Evolutionary conservation across 2,113 vertebrate species (phyloP), one percentile per base, ranked within the genome.

Genomic region (Gopherus flavomarginatus): DNA sequence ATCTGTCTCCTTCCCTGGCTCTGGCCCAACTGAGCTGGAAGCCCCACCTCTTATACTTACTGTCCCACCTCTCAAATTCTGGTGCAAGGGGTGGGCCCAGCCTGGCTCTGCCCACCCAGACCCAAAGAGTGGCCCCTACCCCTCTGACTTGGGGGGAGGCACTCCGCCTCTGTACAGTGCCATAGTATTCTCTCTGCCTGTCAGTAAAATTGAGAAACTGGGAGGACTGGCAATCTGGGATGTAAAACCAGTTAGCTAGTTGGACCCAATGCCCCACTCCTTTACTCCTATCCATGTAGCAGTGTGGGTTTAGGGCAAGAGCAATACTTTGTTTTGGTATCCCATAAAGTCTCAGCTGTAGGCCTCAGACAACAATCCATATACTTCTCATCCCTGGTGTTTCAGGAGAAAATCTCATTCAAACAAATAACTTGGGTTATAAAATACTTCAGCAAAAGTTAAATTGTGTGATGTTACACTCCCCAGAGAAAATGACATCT

Each of bases 281-380:
- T 75, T 44, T 44, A 77, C 24, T 44, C 38, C 38, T 44, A 12
- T 11, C 72, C 5, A 6, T 38, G 6, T 24, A n/a, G 72, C 21
- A 42, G 69, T 42, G 72, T 24, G 72, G 38, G 72, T 42, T 26
- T 75, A 50, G 44, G n/a, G 56, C 27, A 57, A n/a, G 50, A 1
- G 5, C 1, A 2, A 81, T 2, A 11, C 53, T 49, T 8, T 50
- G 62, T 27, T 5, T 77, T 14, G 13, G 16, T 2, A 8, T 90
- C 56, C 88, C 6, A 0, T 2, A 3, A 0, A 1, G 82, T 57
- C 42, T 35, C 6, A 19, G 19, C 21, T 0, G 17, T 3, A 11
- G 35, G 24, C 14, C 22, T 38, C 24, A 42, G 13, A 22, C 27
- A 83, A 29, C 6, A 83, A 16, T 59, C 42, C 8, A 59, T 7